phyloP scores from a whole-genome alignment of 1,140 invertebrate genomes.

The Leguminivora glycinivorella region DNA sequence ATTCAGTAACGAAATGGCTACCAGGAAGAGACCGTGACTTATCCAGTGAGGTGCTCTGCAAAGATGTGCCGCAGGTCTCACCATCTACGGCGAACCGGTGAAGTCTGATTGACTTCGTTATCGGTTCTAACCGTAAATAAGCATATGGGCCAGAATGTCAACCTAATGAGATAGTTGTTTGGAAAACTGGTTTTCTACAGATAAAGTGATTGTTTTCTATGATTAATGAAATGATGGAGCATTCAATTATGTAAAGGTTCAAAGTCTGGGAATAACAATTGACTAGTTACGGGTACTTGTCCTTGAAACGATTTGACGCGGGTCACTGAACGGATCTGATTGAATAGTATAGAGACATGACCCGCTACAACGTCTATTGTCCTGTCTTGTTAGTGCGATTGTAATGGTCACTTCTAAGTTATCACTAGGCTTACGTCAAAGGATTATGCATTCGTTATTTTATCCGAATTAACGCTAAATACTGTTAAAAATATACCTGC shows the following conservation, averaged over 20 bases:
- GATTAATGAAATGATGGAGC: slow-evolving; percentile 29
- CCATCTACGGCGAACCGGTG: slow-evolving; percentile 57
- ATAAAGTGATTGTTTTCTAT: slow-evolving; percentile 16
- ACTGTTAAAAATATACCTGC: neutral
- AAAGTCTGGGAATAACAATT: slow-evolving; percentile 22
- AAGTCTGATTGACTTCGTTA: slow-evolving; percentile 60
- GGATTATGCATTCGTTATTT: neutral
- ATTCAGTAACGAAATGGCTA: slow-evolving; percentile 58
- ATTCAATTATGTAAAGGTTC: neutral
- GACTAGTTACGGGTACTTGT: slow-evolving; percentile 19
- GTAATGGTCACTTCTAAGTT: slow-evolving; percentile 32
- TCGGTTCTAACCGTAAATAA: slow-evolving; percentile 50
- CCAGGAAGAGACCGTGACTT: slow-evolving; percentile 58
- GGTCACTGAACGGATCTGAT: slow-evolving; percentile 33
- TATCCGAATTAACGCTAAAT: neutral
- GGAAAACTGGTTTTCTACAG: slow-evolving; percentile 28
- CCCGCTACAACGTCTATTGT: slow-evolving; percentile 37
- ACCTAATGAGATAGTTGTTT: slow-evolving; percentile 35
- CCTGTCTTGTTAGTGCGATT: slow-evolving; percentile 45
- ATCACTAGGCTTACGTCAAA: slow-evolving; percentile 15
- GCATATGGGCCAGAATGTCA: slow-evolving; percentile 33
- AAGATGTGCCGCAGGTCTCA: slow-evolving; percentile 49
- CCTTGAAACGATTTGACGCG: slow-evolving; percentile 21
- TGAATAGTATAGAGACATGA: slow-evolving; percentile 39
- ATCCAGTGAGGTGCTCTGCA: slow-evolving; percentile 46